These are phyloP conservation scores for Cremastinae sp. DNA, from an alignment of 2,888 invertebrate genomes.

Conservation along the genomic window DNA sequence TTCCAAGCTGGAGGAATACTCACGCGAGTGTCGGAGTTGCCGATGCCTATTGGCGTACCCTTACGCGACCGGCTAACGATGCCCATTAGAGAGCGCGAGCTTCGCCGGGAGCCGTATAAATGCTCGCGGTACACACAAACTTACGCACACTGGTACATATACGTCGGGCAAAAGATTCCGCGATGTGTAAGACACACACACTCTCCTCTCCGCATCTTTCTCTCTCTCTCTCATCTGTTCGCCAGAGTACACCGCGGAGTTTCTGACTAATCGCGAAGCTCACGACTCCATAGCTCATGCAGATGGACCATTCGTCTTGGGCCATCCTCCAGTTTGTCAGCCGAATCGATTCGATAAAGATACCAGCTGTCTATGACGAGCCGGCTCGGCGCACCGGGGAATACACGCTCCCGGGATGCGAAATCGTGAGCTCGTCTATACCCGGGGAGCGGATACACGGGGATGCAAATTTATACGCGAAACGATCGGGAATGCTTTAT, in stretches of 20 bases:
- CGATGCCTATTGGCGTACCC: slow-evolving; percentile 21
- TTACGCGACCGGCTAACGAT: slow-evolving; percentile 73
- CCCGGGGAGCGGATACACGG: neutral
- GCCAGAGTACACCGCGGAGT: slow-evolving; percentile 51
- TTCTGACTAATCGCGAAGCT: slow-evolving; percentile 77
- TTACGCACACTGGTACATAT: slow-evolving; percentile 24
- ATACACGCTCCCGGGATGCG: slow-evolving; percentile 15
- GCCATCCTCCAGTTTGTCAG: slow-evolving; percentile 78
- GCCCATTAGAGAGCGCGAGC: slow-evolving; percentile 77
- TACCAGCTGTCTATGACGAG: slow-evolving; percentile 75
- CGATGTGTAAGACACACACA: slow-evolving; percentile 29
- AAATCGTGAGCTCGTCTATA: slow-evolving; percentile 31
- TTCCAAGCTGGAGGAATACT: slow-evolving; percentile 16
- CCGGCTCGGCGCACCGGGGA: slow-evolving; percentile 54
- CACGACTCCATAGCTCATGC: slow-evolving; percentile 77
- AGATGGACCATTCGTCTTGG: slow-evolving; percentile 78
- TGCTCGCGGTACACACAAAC: slow-evolving; percentile 18
- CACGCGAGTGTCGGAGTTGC: slow-evolving; percentile 40
- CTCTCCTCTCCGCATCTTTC: neutral
- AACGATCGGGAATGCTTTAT: slow-evolving; percentile 34
- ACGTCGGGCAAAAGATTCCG: slow-evolving; percentile 21
- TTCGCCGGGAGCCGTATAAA: slow-evolving; percentile 62
- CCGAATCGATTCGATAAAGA: slow-evolving; percentile 78
- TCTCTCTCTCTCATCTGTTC: slow-evolving; percentile 37
- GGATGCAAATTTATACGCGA: neutral